Conservation (phyloP, 2,797 vertebrate genomes). For the Mus caroli region DNA sequence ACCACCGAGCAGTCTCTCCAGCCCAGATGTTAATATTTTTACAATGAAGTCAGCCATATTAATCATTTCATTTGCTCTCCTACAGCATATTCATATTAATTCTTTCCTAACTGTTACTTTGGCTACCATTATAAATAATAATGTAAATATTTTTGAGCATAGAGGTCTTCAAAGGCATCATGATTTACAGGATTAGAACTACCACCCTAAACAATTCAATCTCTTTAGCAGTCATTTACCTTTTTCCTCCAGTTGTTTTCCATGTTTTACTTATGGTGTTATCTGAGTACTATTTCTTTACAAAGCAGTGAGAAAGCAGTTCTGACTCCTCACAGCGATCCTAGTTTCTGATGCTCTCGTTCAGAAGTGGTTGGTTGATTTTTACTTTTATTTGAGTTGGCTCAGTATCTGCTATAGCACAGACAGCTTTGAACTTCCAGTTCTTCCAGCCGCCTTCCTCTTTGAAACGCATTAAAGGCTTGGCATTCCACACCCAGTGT, state of each 20-base stretch:
- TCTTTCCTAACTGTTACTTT: not conserved
- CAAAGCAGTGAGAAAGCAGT: not conserved
- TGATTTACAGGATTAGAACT: not conserved
- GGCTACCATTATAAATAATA: not conserved
- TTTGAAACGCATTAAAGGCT: not conserved
- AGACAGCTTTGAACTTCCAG: not conserved
- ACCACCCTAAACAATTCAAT: not conserved
- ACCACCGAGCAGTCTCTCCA: not conserved
- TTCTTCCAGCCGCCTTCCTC: too few species aligned
- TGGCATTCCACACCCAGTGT: not conserved
- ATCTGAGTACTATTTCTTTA: not conserved
- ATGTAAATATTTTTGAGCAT: not conserved
- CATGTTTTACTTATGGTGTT: not conserved
- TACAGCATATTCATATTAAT: not conserved
- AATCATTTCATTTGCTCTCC: not conserved
- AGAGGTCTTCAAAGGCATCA: not conserved
- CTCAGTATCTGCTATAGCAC: not conserved
- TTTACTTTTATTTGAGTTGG: not conserved
- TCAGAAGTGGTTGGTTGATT: not conserved
- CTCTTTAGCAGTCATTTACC: not conserved
- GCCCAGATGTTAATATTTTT: not conserved
- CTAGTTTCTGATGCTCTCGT: not conserved
- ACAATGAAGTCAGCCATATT: not conserved
- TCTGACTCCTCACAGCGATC: not conserved
- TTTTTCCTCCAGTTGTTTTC: not conserved